Conservation (phyloP, 2,797 vertebrate species). For the Diceros bicornis region DNA sequence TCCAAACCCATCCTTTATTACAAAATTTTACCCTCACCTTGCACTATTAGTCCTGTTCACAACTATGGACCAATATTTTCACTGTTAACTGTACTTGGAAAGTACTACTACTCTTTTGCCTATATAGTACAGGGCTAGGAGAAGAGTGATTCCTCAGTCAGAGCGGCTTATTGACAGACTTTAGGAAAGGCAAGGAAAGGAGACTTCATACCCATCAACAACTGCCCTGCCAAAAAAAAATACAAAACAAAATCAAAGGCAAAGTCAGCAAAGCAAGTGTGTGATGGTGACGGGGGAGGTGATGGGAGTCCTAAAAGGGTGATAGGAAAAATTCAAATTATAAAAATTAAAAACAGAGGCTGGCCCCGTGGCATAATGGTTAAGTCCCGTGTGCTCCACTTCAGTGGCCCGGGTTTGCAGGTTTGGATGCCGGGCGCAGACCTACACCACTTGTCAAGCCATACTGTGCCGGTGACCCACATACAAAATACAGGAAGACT, state of each 20-base stretch:
- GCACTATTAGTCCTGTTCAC: background rate
- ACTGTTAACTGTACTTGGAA: background rate
- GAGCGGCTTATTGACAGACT: background rate
- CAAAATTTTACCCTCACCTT: background rate
- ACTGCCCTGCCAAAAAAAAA: background rate
- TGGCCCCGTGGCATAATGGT: too few relatives aligned
- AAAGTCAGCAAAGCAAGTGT: too few relatives aligned
- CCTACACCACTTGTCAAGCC: too few relatives aligned
- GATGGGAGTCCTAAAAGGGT: background rate
- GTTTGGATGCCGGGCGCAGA: too few relatives aligned
- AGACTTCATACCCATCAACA: background rate
- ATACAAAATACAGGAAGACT: too few relatives aligned
- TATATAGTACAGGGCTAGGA: rapidly evolving
- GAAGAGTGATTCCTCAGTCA: rapidly evolving
- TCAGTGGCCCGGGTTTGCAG: too few relatives aligned
- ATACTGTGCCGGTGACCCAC: too few relatives aligned
- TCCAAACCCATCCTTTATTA: background rate
- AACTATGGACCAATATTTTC: background rate
- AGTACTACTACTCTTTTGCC: background rate
- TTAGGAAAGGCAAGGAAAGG: background rate
- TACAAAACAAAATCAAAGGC: background rate
- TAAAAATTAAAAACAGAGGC: background rate
- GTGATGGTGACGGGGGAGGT: too few relatives aligned
- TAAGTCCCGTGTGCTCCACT: too few relatives aligned
- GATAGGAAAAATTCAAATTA: background rate